These are phyloP conservation scores for Dugesia japonica DNA, from an alignment of 2,888 invertebrate species.

Conservation along the genomic window DNA sequence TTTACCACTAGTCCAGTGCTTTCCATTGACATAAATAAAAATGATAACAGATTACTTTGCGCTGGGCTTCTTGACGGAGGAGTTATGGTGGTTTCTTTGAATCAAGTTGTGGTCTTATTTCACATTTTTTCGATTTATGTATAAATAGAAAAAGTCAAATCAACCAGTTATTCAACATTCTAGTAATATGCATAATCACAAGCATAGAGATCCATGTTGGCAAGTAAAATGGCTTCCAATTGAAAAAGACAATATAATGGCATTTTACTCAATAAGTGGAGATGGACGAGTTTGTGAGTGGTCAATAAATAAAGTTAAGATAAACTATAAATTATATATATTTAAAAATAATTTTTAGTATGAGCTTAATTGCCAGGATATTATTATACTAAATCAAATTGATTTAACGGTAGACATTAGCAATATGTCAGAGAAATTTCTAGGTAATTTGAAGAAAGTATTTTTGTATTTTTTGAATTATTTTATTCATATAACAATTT, in stretches of 20 bases:
- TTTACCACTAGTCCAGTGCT: background rate
- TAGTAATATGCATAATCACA: background rate
- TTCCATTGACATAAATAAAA: background rate
- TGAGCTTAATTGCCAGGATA: background rate
- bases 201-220: background rate
- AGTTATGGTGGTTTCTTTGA: background rate
- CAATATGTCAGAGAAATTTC: background rate
- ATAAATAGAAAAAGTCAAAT: background rate
- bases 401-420: background rate
- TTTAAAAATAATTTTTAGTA: background rate
- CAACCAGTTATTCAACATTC: background rate
- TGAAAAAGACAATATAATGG: background rate
- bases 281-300: background rate
- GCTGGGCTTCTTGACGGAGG: background rate
- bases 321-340: no score
- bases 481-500: no score
- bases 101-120: background rate
- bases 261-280: background rate
- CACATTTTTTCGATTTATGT: background rate
- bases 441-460: background rate
- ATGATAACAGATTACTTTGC: background rate
- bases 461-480: background rate
- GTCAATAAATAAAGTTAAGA: background rate
- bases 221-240: background rate
- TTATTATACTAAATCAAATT: background rate